Evolutionary conservation across 2,797 vertebrate genomes (phyloP), one percentile per base, ranked within the genome.

Genomic region (Cyprinella venusta): DNA sequence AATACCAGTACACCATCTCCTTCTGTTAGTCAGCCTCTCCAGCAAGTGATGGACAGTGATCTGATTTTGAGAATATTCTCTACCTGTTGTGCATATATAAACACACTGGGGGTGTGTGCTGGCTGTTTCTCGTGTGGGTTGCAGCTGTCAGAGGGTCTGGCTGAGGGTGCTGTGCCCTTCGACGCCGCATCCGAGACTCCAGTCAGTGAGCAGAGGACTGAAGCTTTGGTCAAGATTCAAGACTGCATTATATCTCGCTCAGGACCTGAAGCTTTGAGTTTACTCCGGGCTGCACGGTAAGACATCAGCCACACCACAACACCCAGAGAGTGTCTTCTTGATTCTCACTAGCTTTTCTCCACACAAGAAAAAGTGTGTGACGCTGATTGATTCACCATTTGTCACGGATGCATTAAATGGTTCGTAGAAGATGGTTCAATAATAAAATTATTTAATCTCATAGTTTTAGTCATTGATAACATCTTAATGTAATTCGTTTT

Each of bases 281-380:
- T 99, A 78, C 94, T 99, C 30, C 94, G 96, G 13, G 96, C 96
- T 0, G 96, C 97, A 87, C 95, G 97, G 98, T 99, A 88, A 88
- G 75, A 16, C n/a, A 26, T 24, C 16, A 56, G 5, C 19, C 30
- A 38, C 13, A 24, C 36, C 6, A 54, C 33, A 54, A 61, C n/a
- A 61, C n/a, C 50, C 16, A 24, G 40, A 38, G 21, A 26, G 7
- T 61, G 5, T 26, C 36, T 24, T 38, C 1, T 38, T 10, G 4
- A 30, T 71, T 48, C n/a, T n/a, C n/a, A n/a, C n/a, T n/a, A n/a
- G n/a, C n/a, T n/a, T n/a, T n/a, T n/a, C 69, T 3, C 69, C 30
- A 33, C 30, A 2, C 19, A 19, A 18, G 30, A 65, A 36, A 18
- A 65, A 19, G 1, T 45, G 6, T 24, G 12, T 8, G 42, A 50